Percentiles rank a stretch among this genome's conserved stretches.
These are phyloP conservation scores for Amphiprion clarkii DNA, from an alignment of 2,797 vertebrate genomes.

Conservation along the genomic window DNA sequence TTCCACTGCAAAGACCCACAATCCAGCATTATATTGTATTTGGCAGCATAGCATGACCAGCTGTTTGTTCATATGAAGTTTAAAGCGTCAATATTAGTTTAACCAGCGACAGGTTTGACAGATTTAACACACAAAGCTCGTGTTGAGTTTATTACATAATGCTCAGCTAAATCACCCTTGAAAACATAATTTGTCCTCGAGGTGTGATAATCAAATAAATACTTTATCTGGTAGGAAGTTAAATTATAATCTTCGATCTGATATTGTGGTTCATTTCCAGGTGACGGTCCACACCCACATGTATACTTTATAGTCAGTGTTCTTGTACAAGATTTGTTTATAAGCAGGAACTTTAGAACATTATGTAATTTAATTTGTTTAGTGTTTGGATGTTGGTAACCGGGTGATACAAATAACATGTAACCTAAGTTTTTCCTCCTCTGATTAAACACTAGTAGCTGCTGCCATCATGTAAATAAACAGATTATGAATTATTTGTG, in stretches of 20 bases:
- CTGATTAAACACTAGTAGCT: conserved; percentile 2
- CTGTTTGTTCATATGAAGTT: too few relatives aligned
- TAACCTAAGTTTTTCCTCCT: not conserved
- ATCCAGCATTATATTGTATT: too few relatives aligned
- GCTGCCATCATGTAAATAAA: not conserved
- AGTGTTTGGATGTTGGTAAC: not conserved
- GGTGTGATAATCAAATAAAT: not conserved
- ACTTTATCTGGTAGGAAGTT: conserved; percentile 9
- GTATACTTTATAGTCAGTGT: not conserved
- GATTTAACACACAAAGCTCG: too few relatives aligned
- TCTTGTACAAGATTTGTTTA: conserved; percentile 4
- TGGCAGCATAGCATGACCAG: too few relatives aligned
- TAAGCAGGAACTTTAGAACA: conserved; percentile 5
- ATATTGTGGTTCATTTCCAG: conserved; percentile 20
- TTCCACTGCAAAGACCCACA: too few relatives aligned
- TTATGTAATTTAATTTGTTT: conserved; percentile 1
- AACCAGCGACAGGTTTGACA: too few relatives aligned
- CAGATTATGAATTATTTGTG: not conserved
- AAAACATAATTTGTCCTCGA: not conserved
- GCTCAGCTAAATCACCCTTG: not conserved
- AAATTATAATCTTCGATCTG: conserved; percentile 6
- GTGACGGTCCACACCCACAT: conserved; percentile 24
- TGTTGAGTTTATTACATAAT: not conserved
- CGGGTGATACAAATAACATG: not conserved
- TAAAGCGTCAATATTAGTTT: too few relatives aligned